Conservation (phyloP, 2,888 invertebrate genomes). For the Carpatolechia fugitivella region DNA sequence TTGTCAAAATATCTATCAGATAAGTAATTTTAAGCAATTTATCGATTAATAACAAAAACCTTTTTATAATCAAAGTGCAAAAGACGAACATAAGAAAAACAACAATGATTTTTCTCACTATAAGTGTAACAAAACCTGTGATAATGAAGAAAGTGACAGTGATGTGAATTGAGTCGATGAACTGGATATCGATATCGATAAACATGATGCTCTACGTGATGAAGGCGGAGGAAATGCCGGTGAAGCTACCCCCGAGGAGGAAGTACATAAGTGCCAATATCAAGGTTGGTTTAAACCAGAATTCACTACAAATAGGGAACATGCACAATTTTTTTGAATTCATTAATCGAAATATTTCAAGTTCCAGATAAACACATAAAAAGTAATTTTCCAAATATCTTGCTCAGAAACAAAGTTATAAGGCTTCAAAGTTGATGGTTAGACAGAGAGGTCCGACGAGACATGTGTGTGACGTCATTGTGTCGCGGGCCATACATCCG, state of each 20-base stretch:
- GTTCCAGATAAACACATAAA: too few relatives aligned
- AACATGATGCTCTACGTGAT: slow-evolving; percentile 71
- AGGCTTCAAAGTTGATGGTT: too few relatives aligned
- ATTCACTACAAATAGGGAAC: too few relatives aligned
- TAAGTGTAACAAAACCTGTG: slow-evolving; percentile 31
- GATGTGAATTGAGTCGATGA: slow-evolving; percentile 23
- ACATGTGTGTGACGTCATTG: too few relatives aligned
- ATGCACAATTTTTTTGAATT: too few relatives aligned
- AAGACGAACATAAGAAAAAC: background rate
- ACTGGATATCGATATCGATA: slow-evolving; percentile 24
- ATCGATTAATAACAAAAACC: background rate
- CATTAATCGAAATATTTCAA: too few relatives aligned
- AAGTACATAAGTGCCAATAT: slow-evolving; percentile 65
- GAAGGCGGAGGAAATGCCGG: slow-evolving; percentile 53
- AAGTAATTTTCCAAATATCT: too few relatives aligned
- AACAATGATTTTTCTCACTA: slow-evolving; percentile 1
- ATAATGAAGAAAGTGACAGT: slow-evolving; percentile 29
- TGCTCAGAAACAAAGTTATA: too few relatives aligned
- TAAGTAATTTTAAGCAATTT: background rate
- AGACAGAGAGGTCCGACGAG: too few relatives aligned
- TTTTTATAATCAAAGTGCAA: background rate
- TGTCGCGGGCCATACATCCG: too few relatives aligned
- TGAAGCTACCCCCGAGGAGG: slow-evolving; percentile 63
- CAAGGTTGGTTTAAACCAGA: slow-evolving; percentile 45
- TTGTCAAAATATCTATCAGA: background rate